A percentile compares a stretch with the other conserved stretches of the same genome.
phyloP scores from a whole-genome alignment of 2,888 invertebrate species.

The Aphidius colemani region DNA sequence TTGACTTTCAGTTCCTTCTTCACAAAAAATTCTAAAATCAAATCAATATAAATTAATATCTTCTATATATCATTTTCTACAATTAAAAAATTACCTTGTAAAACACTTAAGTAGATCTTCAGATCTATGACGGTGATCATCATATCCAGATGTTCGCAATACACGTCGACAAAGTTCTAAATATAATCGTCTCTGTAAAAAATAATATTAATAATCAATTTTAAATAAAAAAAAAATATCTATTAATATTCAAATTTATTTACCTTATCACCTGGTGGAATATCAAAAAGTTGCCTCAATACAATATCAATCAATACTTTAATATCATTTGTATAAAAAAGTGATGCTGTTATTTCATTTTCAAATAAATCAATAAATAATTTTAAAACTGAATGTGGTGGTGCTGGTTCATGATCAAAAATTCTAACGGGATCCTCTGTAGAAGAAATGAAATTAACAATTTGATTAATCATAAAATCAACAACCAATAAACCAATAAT shows the following conservation, averaged over 20 bases:
- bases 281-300: slow-evolving; percentile 85
- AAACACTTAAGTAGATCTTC: slow-evolving; percentile 85
- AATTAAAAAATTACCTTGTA: slow-evolving; percentile 60
- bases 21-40: slow-evolving; percentile 74
- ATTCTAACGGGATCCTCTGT: slow-evolving; percentile 86
- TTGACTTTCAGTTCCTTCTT: slow-evolving; percentile 76
- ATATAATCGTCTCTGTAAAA: slow-evolving; percentile 71
- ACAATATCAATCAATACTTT: slow-evolving; percentile 94
- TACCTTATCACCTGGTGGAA: slow-evolving; percentile 85
- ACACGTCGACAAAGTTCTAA: slow-evolving; percentile 79
- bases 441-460: slow-evolving; percentile 40
- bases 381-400: slow-evolving; percentile 85
- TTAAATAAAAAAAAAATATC: not conserved
- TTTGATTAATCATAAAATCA: not conserved
- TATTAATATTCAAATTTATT: slow-evolving; percentile 31
- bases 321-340: slow-evolving; percentile 94
- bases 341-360: slow-evolving; percentile 75
- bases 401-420: slow-evolving; percentile 80
- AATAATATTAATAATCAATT: slow-evolving; percentile 20
- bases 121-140: slow-evolving; percentile 77
- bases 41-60: slow-evolving; percentile 24
- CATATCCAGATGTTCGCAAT: slow-evolving; percentile 80
- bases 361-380: slow-evolving; percentile 86
- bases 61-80: slow-evolving; percentile 4
- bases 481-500: slow-evolving; percentile 11